Evolutionary conservation across 2,113 vertebrate genomes (phyloP).

Genomic region (Paratilapia polleni): DNA sequence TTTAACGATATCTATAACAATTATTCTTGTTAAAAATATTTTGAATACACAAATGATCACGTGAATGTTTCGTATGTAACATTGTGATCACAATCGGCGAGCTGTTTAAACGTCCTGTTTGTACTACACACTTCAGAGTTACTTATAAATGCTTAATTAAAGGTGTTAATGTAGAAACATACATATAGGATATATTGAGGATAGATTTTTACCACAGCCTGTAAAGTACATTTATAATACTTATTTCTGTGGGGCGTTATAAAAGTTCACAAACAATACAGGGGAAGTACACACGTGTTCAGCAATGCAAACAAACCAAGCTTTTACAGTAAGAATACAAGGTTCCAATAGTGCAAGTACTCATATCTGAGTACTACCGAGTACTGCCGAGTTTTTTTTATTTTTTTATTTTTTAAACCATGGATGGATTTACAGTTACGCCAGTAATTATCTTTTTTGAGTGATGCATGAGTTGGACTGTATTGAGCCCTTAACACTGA

Average conservation of each 20-base stretch:
- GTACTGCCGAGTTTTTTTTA: neutral
- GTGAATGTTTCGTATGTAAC: neutral
- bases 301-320: neutral
- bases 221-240: neutral
- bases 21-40: neutral
- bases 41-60: neutral
- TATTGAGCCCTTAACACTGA: neutral
- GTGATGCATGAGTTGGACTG: neutral
- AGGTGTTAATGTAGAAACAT: neutral
- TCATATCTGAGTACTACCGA: neutral
- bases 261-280: neutral
- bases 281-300: neutral
- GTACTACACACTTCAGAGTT: neutral
- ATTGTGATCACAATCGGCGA: neutral
- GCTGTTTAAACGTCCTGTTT: constrained; percentile 17
- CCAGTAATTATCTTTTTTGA: neutral
- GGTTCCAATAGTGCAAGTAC: neutral
- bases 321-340: neutral
- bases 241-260: neutral
- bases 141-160: neutral
- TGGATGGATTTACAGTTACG: neutral
- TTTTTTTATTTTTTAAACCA: neutral
- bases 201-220: neutral
- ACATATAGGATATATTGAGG: neutral
- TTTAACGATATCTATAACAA: neutral